Percentiles rank a stretch among this genome's conserved stretches.
phyloP scores from a whole-genome alignment of 2,888 invertebrate genomes.

The Esperia sulphurella region DNA sequence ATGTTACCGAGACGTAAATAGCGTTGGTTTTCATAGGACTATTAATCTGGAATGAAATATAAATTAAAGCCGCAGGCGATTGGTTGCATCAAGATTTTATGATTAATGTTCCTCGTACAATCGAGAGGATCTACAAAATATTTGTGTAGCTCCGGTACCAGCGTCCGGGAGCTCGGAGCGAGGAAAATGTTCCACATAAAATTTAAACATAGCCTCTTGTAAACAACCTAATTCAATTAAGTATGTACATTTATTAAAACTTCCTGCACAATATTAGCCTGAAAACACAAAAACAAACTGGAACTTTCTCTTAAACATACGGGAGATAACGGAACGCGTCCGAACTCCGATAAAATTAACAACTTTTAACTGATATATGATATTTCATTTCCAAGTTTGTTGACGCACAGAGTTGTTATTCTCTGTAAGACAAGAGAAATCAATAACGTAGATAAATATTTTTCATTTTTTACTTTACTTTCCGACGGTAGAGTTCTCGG shows the following conservation, averaged over 20 bases:
- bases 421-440: too few relatives aligned
- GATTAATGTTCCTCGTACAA: background rate
- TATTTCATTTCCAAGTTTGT: too few relatives aligned
- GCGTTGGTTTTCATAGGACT: too few relatives aligned
- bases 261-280: background rate
- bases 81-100: background rate
- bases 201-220: constrained; percentile 1
- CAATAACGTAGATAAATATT: too few relatives aligned
- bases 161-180: background rate
- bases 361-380: too few relatives aligned
- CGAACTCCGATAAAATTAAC: too few relatives aligned
- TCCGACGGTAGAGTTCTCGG: background rate
- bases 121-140: background rate
- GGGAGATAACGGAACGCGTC: background rate
- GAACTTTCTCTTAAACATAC: background rate
- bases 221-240: constrained; percentile 6
- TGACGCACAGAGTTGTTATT: too few relatives aligned
- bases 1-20: too few relatives aligned
- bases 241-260: constrained; percentile 8
- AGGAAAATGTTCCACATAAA: background rate
- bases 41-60: too few relatives aligned
- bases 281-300: background rate
- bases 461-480: background rate
- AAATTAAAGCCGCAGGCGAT: too few relatives aligned
- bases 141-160: background rate